Conservation (phyloP, 2,888 invertebrate species). For the Trichopria drosophilae region DNA sequence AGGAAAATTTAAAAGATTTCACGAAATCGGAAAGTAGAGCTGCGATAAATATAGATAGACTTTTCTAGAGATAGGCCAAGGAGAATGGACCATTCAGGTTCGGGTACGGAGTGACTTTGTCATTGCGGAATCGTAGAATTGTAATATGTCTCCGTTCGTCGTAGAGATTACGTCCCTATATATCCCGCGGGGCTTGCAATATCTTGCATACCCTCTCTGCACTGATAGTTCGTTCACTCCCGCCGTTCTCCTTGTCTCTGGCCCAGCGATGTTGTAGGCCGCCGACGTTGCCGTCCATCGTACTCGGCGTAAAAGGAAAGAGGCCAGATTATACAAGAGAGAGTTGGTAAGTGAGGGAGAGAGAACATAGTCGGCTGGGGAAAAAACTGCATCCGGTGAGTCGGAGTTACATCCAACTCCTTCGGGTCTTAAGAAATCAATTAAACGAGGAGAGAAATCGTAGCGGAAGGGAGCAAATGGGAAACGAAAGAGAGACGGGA, state of each 20-base stretch:
- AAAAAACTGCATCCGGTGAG: constrained; percentile 42
- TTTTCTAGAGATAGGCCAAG: constrained; percentile 55
- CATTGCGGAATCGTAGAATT: constrained; percentile 51
- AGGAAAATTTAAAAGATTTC: too few relatives aligned
- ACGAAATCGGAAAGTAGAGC: too few relatives aligned
- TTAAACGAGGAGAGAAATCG: constrained; percentile 37
- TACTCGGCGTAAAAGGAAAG: constrained; percentile 8
- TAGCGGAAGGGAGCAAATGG: constrained; percentile 33
- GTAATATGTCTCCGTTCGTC: constrained; percentile 55
- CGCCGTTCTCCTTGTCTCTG: constrained; percentile 25
- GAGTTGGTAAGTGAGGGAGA: constrained; percentile 30
- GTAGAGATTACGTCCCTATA: constrained; percentile 57
- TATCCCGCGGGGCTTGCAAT: constrained; percentile 59
- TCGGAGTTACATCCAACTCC: constrained; percentile 44
- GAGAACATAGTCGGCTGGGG: constrained; percentile 12
- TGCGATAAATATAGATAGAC: constrained; percentile 53
- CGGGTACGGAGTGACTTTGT: constrained; percentile 50
- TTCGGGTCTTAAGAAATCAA: constrained; percentile 55
- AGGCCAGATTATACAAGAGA: constrained; percentile 16
- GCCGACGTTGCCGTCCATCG: too few relatives aligned
- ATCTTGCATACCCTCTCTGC: constrained; percentile 55
- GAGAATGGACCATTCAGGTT: constrained; percentile 57
- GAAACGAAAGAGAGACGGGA: constrained; percentile 40
- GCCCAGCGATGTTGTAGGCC: constrained; percentile 25
- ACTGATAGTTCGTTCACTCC: constrained; percentile 29